Evolutionary conservation across 2,888 invertebrate genomes (phyloP), one percentile per base, ranked within the genome.

Genomic region (Julus scandinavius): DNA sequence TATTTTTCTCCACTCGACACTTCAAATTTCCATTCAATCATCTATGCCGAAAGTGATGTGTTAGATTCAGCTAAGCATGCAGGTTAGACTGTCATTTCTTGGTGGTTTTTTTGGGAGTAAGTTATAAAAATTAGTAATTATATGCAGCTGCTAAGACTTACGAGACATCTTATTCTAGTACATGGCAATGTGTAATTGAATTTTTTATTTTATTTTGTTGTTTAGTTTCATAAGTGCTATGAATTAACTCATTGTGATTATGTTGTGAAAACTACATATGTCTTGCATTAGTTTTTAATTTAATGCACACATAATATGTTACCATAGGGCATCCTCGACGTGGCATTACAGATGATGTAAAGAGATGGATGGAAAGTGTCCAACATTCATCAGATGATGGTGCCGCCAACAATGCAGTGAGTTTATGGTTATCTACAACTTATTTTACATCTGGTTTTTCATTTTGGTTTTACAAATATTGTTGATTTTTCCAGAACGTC

Each of bases 321-420:
- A 40, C 20, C n/a, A 88, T 92, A 96, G 97, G 96, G 91, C 96
- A 96, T 86, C 95, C 95, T 88, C 97, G 97, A 49, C 98, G 98
- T 92, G 98, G 97, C 88, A 95, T 97, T 90, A 97, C 95, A 84
- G 97, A 97, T 90, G 96, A 97, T 90, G 95, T 96, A 90, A 95
- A 95, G 90, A 95, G 96, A 91, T 98, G 98, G 97, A 98, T 98
- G 98, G 96, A 97, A 91, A 94, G 94, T 90, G 95, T 98, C 90
- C 97, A 97, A 90, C 92, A 93, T 89, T 93, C 93, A 38, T 93
- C 93, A 2, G 91, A 91, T 20, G 87, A 20, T 40, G 87, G 20
- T n/a, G 15, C 11, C 1, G 20, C 87, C n/a, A 63, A 38, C 29
- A 38, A 87, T 87, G 86, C 11, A 40, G 83, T 83, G 83, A 20